Evolutionary conservation across 1,140 invertebrate species (phyloP).

Genomic region (Rhagoletis pomonella): DNA sequence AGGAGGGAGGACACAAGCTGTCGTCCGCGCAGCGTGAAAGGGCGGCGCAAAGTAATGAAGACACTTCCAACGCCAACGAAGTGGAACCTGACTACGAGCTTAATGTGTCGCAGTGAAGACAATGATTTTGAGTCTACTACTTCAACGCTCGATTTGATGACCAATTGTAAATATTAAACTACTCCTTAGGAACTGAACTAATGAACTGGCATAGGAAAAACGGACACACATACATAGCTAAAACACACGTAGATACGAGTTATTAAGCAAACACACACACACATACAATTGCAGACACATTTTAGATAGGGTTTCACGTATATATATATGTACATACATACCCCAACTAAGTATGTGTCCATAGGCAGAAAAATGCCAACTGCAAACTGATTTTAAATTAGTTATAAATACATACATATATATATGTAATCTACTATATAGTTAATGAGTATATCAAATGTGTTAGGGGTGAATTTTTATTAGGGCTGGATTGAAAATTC

Average conservation of each 20-base stretch:
- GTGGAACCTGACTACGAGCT: slow-evolving; percentile 54
- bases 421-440: neutral
- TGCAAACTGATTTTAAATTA: too few relatives aligned
- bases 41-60: neutral
- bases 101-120: neutral
- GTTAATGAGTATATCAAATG: neutral
- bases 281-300: neutral
- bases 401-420: neutral
- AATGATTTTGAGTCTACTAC: neutral
- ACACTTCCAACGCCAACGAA: slow-evolving; percentile 53
- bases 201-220: neutral
- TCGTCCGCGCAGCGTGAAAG: neutral
- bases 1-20: slow-evolving; percentile 59
- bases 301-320: too few relatives aligned
- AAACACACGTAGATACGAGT: neutral
- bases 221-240: neutral
- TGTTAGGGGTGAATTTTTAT: slow-evolving; percentile 68
- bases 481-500: slow-evolving; percentile 74
- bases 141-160: neutral
- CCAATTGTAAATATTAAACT: neutral
- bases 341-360: too few relatives aligned
- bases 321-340: too few relatives aligned
- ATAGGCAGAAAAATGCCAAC: too few relatives aligned
- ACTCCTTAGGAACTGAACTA: neutral
- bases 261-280: neutral